phyloP scores from a whole-genome alignment of 2,888 invertebrate species.

The Trissolcus japonicus region DNA sequence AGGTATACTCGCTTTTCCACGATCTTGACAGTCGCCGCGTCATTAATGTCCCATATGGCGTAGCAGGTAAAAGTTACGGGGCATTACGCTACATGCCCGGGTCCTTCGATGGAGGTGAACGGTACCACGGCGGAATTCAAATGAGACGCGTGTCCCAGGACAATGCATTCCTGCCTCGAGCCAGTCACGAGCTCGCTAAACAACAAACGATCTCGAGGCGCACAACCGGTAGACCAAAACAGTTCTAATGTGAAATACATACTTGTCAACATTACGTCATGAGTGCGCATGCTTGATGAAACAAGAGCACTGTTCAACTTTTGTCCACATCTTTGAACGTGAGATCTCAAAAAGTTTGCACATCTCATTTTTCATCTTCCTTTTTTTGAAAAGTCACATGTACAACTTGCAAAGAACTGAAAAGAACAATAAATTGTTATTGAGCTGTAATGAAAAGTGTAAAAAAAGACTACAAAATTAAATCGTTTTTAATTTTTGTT shows the following conservation, averaged over 20 bases:
- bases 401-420: too few species aligned
- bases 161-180: slow-evolving; percentile 60
- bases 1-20: slow-evolving; percentile 59
- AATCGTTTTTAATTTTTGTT: too few species aligned
- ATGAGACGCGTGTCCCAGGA: slow-evolving; percentile 62
- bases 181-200: slow-evolving; percentile 60
- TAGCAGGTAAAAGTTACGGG: slow-evolving; percentile 60
- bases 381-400: too few species aligned
- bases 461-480: too few species aligned
- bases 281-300: slow-evolving; percentile 31
- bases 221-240: slow-evolving; percentile 43
- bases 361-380: too few species aligned
- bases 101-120: slow-evolving; percentile 66
- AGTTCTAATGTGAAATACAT: slow-evolving; percentile 49
- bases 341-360: too few species aligned
- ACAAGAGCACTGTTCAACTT: slow-evolving; percentile 25
- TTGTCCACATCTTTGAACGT: too few species aligned
- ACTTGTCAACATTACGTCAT: slow-evolving; percentile 64
- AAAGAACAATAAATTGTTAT: too few species aligned
- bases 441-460: too few species aligned
- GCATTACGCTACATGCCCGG: slow-evolving; percentile 59
- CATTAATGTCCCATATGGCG: slow-evolving; percentile 61
- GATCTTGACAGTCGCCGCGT: slow-evolving; percentile 60
- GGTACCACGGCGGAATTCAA: slow-evolving; percentile 68
- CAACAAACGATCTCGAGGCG: slow-evolving; percentile 52